Base-by-base conservation (phyloP, 2,113 vertebrate genomes). In the Gasterosteus aculeatus region DNA sequence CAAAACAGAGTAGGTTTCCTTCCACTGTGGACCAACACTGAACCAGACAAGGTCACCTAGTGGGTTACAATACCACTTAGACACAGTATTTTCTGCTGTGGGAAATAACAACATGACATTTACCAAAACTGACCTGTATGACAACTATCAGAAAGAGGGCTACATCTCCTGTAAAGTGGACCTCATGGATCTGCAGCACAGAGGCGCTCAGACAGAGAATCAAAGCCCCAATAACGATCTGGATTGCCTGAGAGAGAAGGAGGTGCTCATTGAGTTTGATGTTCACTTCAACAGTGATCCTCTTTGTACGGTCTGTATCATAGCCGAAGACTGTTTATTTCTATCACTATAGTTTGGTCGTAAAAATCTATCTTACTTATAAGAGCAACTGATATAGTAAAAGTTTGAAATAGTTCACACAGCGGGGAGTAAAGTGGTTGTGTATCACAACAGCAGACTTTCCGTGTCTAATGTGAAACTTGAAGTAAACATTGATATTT, bases 141-240 rank as follows among this genome's bases (percentile, higher is more conserved):
- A 93, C 85, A 19, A 94, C 93, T 1, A 94, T 64, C n/a, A 94
- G 75, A 14, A 94, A 89, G 2, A 94, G 88, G 7, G 87, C 90
- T 16, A 94, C 83, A 16, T 95, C 93, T 22, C 88, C 89, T 0
- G 90, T 92, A 22, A 94, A 95, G 84, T 94, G 94, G 62, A 95
- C 85, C 77, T 94, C 93, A 1, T 94, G 91, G 61, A 94, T 83
- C 77, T 93, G 92, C 15, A 95, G 92, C 61, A 94, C 88, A 0
- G 94, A 94, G 11, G 85, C 75, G 16, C 94, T 94, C 69, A 95
- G 91, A 68, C 94, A 95, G 9, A 95, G 89, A 44, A 90, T 93
- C 78, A 95, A 74, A 41, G 81, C 83, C 8, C 82, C 94, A 7
- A 94, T 93, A 5, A 95, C 87, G 16, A 95, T 92, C 87, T 95